Conservation (phyloP, 1,140 invertebrate species). For the Pseudomyrmex sp. region DNA sequence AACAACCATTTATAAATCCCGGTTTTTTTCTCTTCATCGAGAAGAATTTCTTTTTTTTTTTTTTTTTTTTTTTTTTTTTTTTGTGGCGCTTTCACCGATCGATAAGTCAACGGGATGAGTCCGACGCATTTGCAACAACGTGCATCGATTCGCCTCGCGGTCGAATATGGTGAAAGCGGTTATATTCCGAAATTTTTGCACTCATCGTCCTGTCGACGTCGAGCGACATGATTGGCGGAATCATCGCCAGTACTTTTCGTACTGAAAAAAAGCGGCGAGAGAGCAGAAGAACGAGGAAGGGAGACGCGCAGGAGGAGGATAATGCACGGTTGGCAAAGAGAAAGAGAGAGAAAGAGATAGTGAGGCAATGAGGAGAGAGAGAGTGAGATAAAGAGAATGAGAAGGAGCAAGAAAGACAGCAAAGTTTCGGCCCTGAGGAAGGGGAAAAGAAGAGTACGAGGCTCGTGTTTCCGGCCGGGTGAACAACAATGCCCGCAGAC, state of each 20-base stretch:
- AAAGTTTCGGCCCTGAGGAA: slow-evolving; percentile 25
- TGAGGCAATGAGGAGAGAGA: slow-evolving; percentile 24
- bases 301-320: slow-evolving; percentile 43
- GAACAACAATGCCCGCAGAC: slow-evolving; percentile 85
- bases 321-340: slow-evolving; percentile 27
- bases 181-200: slow-evolving; percentile 60
- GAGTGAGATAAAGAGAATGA: slow-evolving; percentile 44
- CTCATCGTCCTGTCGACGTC: slow-evolving; percentile 52
- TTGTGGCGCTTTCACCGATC: slow-evolving; percentile 39
- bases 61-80: neutral
- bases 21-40: neutral
- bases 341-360: slow-evolving; percentile 3
- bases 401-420: slow-evolving; percentile 51
- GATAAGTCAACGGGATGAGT: slow-evolving; percentile 51
- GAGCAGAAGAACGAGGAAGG: neutral
- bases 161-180: slow-evolving; percentile 58
- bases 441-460: slow-evolving; percentile 70
- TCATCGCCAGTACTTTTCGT: slow-evolving; percentile 54
- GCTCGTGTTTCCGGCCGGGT: slow-evolving; percentile 83
- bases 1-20: neutral
- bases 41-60: neutral
- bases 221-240: slow-evolving; percentile 60
- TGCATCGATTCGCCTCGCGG: slow-evolving; percentile 57
- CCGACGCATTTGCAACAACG: slow-evolving; percentile 49
- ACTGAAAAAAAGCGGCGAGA: slow-evolving; percentile 48